phyloP scores from a whole-genome alignment of 2,797 vertebrate genomes.

The Gymnodraco acuticeps region DNA sequence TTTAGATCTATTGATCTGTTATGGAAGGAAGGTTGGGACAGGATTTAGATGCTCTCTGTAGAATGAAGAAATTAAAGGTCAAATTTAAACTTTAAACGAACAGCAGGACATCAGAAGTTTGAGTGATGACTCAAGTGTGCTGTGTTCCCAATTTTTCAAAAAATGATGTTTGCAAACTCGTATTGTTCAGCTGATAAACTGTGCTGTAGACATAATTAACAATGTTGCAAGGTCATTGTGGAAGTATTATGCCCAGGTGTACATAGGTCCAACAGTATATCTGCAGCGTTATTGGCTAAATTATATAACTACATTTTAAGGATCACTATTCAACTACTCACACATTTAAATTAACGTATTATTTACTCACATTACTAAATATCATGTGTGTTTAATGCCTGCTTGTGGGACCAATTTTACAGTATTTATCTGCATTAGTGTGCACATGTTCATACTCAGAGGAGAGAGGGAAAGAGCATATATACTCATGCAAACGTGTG shows the following conservation, averaged over 20 bases:
- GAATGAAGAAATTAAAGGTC: background rate
- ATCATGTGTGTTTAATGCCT: background rate
- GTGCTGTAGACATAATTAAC: conserved; percentile 8
- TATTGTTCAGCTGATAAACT: background rate
- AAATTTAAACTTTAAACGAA: background rate
- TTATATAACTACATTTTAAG: background rate
- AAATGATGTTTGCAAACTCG: too few species aligned
- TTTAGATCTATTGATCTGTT: background rate
- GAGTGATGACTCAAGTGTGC: background rate
- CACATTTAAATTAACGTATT: too few species aligned
- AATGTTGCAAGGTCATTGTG: background rate
- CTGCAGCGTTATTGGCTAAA: background rate
- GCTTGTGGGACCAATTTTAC: background rate
- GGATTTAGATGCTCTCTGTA: background rate
- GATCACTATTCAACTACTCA: background rate
- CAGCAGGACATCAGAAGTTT: too few species aligned
- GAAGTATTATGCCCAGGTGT: background rate
- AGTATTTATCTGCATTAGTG: background rate
- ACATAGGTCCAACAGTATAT: background rate
- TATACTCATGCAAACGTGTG: conserved; percentile 17
- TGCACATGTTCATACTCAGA: background rate
- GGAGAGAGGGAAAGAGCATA: background rate
- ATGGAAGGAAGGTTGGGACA: background rate
- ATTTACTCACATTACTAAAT: too few species aligned
- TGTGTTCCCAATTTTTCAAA: too few species aligned